Evolutionary conservation across 1,140 invertebrate genomes (phyloP), one percentile per base, ranked within the genome.

Genomic region (Trachymyrmex septentrionalis): DNA sequence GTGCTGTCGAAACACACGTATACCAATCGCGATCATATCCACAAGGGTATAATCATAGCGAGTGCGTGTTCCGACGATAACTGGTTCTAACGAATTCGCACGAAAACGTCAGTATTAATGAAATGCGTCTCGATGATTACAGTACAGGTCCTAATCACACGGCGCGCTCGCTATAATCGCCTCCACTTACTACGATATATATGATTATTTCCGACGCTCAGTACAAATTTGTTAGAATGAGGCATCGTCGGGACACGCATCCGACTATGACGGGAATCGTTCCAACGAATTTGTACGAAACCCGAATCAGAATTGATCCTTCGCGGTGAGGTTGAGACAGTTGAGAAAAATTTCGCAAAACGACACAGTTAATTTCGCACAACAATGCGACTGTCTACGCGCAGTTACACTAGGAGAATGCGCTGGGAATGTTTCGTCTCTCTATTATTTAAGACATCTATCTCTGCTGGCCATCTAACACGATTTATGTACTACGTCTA

Each of bases 81-180:
- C 69, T 84, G 55, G 69, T 84, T 84, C 69, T 84, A 84, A 84
- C 57, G 27, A 84, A 84, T 73, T 75, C 53, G 80, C 69, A 75
- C 80, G 57, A 84, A 73, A 73, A 84, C 38, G 55, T 84, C 57
- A 84, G n/a, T 61, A 75, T 63, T 84, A 84, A 84, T 84, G 38
- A 84, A 84, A 84, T 73, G 57, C 55, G 67, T 63, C n/a, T 24
- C 19, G 69, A 75, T 84, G 80, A 73, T 84, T 84, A 63, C 69
- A 73, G 55, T 82, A 48, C 24, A 34, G 69, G 24, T 44, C 38
- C 55, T 75, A 84, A 75, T 84, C 69, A 75, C 57, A 84, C 34
- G 24, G 64, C 66, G 48, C 44, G 57, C 44, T 48, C 12, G 50
- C 57, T 10, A 61, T 84, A 84, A 84, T 75, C 80, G 38, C 19